phyloP scores from a whole-genome alignment of 2,888 invertebrate genomes.

The Gari tellinella region DNA sequence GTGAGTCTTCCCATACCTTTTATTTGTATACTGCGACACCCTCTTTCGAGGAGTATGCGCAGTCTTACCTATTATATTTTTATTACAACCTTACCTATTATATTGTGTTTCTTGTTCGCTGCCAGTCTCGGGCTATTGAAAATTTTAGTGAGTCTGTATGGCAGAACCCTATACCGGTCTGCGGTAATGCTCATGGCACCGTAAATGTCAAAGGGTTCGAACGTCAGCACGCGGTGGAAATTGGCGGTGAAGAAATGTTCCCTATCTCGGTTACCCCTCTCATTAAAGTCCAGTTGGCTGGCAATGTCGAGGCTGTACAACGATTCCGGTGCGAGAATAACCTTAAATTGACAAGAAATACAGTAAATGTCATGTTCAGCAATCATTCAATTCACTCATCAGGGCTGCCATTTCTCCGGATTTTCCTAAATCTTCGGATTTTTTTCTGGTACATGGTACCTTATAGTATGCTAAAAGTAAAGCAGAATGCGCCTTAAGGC shows the following conservation, averaged over 20 bases:
- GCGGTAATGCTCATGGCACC: conserved; percentile 35
- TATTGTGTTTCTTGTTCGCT: conserved; percentile 12
- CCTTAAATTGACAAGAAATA: too few relatives aligned
- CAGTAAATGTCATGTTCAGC: too few relatives aligned
- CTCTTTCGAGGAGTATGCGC: too few relatives aligned
- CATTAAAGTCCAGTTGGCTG: conserved; percentile 41
- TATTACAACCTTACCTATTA: conserved; percentile 30
- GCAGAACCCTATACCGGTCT: conserved; percentile 20
- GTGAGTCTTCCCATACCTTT: too few relatives aligned
- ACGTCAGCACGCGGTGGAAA: conserved; percentile 32
- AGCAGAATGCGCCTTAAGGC: too few relatives aligned
- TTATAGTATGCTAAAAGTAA: too few relatives aligned
- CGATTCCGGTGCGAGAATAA: conserved; percentile 33
- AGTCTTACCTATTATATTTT: neutral
- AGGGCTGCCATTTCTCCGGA: too few relatives aligned
- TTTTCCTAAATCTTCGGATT: too few relatives aligned
- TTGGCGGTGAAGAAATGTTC: conserved; percentile 27
- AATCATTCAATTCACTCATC: too few relatives aligned
- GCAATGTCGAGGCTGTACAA: conserved; percentile 34
- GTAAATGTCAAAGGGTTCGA: conserved; percentile 40
- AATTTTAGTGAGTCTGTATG: conserved; percentile 32
- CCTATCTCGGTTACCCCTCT: conserved; percentile 23
- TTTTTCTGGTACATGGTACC: too few relatives aligned
- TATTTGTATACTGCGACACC: too few relatives aligned
- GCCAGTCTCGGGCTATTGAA: conserved; percentile 4